A percentile compares a stretch with the other conserved stretches of the same genome.
These are phyloP conservation scores for Vanessa atalanta DNA, from an alignment of 1,140 invertebrate species.

Conservation along the genomic window DNA sequence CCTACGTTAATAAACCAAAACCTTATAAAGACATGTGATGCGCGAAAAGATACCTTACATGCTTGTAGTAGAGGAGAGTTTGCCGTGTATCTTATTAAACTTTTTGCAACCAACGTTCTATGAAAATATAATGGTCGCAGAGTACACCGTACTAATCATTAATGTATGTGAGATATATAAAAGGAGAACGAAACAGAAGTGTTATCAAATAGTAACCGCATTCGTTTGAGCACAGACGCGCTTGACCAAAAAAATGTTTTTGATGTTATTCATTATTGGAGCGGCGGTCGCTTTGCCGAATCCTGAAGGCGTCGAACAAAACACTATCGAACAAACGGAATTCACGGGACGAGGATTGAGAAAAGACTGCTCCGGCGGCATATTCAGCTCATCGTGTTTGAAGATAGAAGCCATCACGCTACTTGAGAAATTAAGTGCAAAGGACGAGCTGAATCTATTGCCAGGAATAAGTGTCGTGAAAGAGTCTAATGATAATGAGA, in stretches of 20 bases:
- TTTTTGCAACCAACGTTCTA: slow-evolving; percentile 75
- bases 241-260: slow-evolving; percentile 53
- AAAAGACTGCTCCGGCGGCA: slow-evolving; percentile 84
- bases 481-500: slow-evolving; percentile 82
- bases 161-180: slow-evolving; percentile 74
- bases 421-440: slow-evolving; percentile 86
- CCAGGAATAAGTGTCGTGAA: slow-evolving; percentile 87
- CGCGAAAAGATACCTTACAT: slow-evolving; percentile 41
- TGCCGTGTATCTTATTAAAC: slow-evolving; percentile 16
- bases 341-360: slow-evolving; percentile 56
- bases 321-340: slow-evolving; percentile 52
- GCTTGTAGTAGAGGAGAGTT: background rate
- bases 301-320: slow-evolving; percentile 57
- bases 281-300: slow-evolving; percentile 53
- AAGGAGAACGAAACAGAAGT: slow-evolving; percentile 58
- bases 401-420: slow-evolving; percentile 90
- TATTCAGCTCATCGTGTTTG: slow-evolving; percentile 88
- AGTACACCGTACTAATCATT: slow-evolving; percentile 66
- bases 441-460: slow-evolving; percentile 83
- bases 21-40: slow-evolving; percentile 14
- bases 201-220: slow-evolving; percentile 70
- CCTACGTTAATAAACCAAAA: slow-evolving; percentile 68
- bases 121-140: slow-evolving; percentile 76
- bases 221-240: slow-evolving; percentile 58
- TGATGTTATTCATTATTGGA: slow-evolving; percentile 46